Conservation (phyloP, 2,113 vertebrate genomes). For the Madoqua kirkii region DNA sequence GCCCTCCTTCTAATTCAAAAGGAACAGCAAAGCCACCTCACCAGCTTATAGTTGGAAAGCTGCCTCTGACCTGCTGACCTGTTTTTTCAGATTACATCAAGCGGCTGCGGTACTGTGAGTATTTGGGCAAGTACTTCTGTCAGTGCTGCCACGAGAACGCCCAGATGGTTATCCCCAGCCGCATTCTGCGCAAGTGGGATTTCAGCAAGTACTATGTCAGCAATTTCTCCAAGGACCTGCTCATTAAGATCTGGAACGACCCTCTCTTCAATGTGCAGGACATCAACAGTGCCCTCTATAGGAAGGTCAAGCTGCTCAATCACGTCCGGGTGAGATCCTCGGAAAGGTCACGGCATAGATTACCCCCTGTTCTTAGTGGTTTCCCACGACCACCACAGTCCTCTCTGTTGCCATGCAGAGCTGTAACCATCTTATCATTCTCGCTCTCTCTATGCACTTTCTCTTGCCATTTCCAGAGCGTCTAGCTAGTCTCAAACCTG, state of each 20-base stretch:
- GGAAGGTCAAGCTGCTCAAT: conserved; percentile 92
- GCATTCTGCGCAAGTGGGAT: conserved; percentile 96
- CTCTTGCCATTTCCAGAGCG: not conserved
- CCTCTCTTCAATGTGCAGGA: conserved; percentile 95
- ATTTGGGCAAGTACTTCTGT: conserved; percentile 97
- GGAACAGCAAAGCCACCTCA: not conserved
- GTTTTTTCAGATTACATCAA: conserved; percentile 92
- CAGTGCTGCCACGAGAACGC: conserved; percentile 98
- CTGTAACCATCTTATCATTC: not conserved
- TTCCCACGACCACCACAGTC: not conserved
- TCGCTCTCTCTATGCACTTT: not conserved
- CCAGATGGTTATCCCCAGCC: conserved; percentile 90
- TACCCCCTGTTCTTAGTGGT: not conserved
- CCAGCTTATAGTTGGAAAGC: not conserved
- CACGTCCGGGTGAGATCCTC: conserved; percentile 86
- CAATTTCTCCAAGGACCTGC: conserved; percentile 96
- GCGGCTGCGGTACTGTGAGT: conserved; percentile 96
- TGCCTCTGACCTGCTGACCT: not conserved
- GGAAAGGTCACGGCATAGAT: not conserved
- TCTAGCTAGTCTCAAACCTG: not conserved
- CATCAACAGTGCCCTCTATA: conserved; percentile 92
- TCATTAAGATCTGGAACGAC: conserved; percentile 94
- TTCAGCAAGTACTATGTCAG: conserved; percentile 96
- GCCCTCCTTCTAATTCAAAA: not conserved
- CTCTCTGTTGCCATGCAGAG: not conserved